Conservation (phyloP, 1,140 invertebrate species). For the Pararge aegeria region DNA sequence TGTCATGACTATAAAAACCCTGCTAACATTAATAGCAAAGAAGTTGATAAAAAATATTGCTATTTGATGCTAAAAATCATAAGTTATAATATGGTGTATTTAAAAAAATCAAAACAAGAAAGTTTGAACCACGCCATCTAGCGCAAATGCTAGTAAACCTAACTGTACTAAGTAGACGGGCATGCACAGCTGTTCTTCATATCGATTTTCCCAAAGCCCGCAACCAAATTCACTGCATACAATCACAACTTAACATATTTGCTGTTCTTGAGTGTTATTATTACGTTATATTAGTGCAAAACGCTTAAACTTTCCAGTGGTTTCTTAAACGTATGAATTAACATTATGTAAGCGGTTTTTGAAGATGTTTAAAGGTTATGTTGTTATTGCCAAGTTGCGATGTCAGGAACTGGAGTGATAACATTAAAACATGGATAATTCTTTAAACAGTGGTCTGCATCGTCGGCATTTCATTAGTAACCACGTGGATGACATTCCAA, state of each 20-base stretch:
- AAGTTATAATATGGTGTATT: too few species aligned
- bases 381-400: constrained; percentile 36
- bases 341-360: not conserved
- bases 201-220: constrained; percentile 57
- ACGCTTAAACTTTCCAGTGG: not conserved
- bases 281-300: not conserved
- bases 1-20: too few species aligned
- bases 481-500: constrained; percentile 52
- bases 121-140: constrained; percentile 18
- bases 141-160: not conserved
- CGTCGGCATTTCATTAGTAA: constrained; percentile 62
- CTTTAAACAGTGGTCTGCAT: constrained; percentile 45
- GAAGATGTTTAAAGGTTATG: constrained; percentile 39
- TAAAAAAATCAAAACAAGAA: not conserved
- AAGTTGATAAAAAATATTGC: too few species aligned
- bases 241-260: constrained; percentile 42
- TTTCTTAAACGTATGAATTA: not conserved
- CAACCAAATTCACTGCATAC: constrained; percentile 60
- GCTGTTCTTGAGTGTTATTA: not conserved
- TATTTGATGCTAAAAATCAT: too few species aligned
- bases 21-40: too few species aligned
- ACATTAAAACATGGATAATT: constrained; percentile 48
- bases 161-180: constrained; percentile 1
- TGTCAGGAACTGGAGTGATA: constrained; percentile 24
- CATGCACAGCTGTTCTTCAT: constrained; percentile 56